Evolutionary conservation across 2,888 invertebrate species (phyloP).

Genomic region (Eupeodes latifasciatus): DNA sequence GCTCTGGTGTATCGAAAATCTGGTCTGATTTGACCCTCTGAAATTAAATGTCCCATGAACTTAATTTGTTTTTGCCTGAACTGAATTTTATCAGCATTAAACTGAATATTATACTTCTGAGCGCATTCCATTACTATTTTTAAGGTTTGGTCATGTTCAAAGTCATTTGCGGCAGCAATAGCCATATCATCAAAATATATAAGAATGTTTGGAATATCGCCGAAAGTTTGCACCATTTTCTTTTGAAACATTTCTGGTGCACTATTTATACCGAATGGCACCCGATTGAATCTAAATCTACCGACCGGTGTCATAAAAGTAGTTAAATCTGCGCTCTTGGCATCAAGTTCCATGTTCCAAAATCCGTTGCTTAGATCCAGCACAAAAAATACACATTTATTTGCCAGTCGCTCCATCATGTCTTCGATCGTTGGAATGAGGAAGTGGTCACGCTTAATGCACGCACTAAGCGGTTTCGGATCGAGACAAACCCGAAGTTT

Average conservation of each 20-base stretch:
- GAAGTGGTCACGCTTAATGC: conserved; percentile 75
- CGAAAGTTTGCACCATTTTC: conserved; percentile 78
- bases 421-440: conserved; percentile 76
- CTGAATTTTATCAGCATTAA: conserved; percentile 78
- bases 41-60: conserved; percentile 77
- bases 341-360: too few species aligned
- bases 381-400: too few species aligned
- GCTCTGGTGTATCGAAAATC: conserved; percentile 63
- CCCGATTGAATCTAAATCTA: conserved; percentile 77
- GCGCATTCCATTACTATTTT: conserved; percentile 61
- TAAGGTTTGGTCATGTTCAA: conserved; percentile 65
- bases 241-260: conserved; percentile 79
- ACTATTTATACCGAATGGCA: conserved; percentile 79
- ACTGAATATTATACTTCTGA: conserved; percentile 65
- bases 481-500: conserved; percentile 79
- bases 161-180: too few species aligned
- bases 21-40: conserved; percentile 31
- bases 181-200: conserved; percentile 80
- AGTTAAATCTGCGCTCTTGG: conserved; percentile 49
- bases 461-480: conserved; percentile 69
- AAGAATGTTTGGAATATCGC: conserved; percentile 78
- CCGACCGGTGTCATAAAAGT: conserved; percentile 62
- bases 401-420: conserved; percentile 25
- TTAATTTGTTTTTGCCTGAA: conserved; percentile 74
- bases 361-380: too few species aligned